Evolutionary conservation across 2,888 invertebrate species (phyloP).

Genomic region (Limnephilus lunatus): DNA sequence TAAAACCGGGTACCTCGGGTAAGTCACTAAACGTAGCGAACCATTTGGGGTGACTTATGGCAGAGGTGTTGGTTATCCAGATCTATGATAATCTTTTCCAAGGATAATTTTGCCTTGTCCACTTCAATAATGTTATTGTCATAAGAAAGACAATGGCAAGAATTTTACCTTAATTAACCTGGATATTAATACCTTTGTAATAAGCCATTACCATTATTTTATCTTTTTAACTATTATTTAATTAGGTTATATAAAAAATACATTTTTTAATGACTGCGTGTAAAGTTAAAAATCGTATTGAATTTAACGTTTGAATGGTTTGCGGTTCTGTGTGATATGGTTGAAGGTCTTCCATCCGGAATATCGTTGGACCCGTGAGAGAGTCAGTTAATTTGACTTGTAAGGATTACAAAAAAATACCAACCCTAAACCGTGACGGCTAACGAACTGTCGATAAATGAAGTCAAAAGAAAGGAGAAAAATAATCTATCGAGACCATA

Average conservation of each 20-base stretch:
- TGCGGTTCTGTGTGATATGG: constrained; percentile 15
- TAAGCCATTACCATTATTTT: background rate
- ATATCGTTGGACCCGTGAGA: constrained; percentile 61
- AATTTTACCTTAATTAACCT: constrained; percentile 18
- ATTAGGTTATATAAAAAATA: background rate
- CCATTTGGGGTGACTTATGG: too few species aligned
- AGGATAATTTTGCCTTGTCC: constrained; percentile 2
- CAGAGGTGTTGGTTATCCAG: too few species aligned
- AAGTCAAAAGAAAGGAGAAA: background rate
- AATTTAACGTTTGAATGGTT: constrained; percentile 22
- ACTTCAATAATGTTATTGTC: constrained; percentile 3
- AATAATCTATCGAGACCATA: background rate
- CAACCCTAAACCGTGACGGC: background rate
- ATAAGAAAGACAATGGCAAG: constrained; percentile 7
- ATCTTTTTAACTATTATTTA: background rate
- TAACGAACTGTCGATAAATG: background rate
- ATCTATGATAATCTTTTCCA: background rate
- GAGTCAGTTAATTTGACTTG: background rate
- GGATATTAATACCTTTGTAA: background rate
- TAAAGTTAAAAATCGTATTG: background rate
- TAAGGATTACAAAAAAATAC: constrained; percentile 19
- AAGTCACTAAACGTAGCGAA: too few species aligned
- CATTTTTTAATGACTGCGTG: background rate
- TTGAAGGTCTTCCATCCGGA: constrained; percentile 61
- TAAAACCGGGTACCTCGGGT: too few species aligned